Base-by-base conservation (phyloP, 2,113 vertebrate species). In the Pelecanoides urinatrix region DNA sequence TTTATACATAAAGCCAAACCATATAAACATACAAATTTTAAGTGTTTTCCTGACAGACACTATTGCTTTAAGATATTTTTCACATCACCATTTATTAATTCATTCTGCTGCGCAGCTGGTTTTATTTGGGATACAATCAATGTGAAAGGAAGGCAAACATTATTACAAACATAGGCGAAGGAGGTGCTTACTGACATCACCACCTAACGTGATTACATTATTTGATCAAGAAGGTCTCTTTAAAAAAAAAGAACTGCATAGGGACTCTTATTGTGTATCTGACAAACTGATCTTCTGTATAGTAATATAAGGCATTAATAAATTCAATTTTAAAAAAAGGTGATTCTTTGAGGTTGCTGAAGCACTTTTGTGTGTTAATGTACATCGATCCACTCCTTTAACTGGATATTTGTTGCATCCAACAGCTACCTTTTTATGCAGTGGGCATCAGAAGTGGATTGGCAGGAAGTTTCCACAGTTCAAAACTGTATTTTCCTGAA, bases 261-360 rank as follows among this genome's bases (percentile, higher is more conserved):
- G 97, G 98, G 97, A 94, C 95, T 94, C 26, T 32, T 91, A 84
- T 75, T 95, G 80, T 92, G 91, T 97, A 92, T 92, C 84, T 96
- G 93, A 93, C 96, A 97, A 93, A 93, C 97, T 96, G 83, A 86
- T 90, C 88, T 94, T 80, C 90, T 94, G 96, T 96, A 84, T 91
- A 91, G 96, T 95, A 74, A 96, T 95, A 79, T 98, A 98, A 98
- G 98, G 98, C 98, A 98, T 98, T 97, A 97, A 97, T 98, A 97
- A 97, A 97, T 88, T 87, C 92, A 59, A 6, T 94, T 96, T 79
- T 88, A 97, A 97, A 98, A 95, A 96, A 98, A 95, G 85, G 72
- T 96, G 95, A 78, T 95, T 87, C 84, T 65, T 86, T 97, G 93
- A 97, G 95, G 96, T 97, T 96, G 96, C 96, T 94, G 96, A 97